Evolutionary conservation across 2,888 invertebrate species (phyloP).

Genomic region (Sphecodes monilicornis): DNA sequence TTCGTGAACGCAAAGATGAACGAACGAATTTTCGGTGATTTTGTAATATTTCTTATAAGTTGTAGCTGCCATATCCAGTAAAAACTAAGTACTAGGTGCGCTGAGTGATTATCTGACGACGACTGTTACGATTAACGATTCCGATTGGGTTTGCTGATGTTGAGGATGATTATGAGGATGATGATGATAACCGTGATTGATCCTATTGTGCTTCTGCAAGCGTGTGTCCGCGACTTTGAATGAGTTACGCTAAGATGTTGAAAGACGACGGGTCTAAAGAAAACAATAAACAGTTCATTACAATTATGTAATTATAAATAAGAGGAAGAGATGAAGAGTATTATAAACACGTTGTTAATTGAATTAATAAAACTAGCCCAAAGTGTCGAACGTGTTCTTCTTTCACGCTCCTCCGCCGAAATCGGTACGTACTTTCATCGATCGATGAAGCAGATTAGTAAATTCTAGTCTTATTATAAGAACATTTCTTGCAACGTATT

Average conservation of each 20-base stretch:
- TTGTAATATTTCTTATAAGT: constrained; percentile 84
- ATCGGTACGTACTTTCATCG: background rate
- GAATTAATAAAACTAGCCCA: constrained; percentile 85
- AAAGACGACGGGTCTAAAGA: constrained; percentile 83
- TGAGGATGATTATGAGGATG: constrained; percentile 36
- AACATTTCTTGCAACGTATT: no score
- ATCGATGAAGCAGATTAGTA: no score
- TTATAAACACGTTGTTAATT: constrained; percentile 84
- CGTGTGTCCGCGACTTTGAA: constrained; percentile 78
- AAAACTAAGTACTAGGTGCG: constrained; percentile 75
- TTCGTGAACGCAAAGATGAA: constrained; percentile 55
- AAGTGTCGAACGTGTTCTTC: constrained; percentile 69
- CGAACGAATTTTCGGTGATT: constrained; percentile 80
- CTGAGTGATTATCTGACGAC: constrained; percentile 74
- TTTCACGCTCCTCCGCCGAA: background rate
- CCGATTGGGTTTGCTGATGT: constrained; percentile 32
- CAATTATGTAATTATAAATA: constrained; percentile 83
- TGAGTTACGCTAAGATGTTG: constrained; percentile 79
- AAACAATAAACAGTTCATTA: constrained; percentile 79
- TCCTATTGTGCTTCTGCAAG: constrained; percentile 76
- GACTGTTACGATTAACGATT: constrained; percentile 72
- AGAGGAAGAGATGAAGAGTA: constrained; percentile 83
- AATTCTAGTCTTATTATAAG: no score
- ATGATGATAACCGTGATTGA: constrained; percentile 59
- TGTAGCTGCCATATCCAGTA: constrained; percentile 83